Percentiles rank a stretch among this genome's conserved stretches.
These are phyloP conservation scores for Phylloscopus trochilus DNA, from an alignment of 2,113 vertebrate genomes.

Conservation along the genomic window DNA sequence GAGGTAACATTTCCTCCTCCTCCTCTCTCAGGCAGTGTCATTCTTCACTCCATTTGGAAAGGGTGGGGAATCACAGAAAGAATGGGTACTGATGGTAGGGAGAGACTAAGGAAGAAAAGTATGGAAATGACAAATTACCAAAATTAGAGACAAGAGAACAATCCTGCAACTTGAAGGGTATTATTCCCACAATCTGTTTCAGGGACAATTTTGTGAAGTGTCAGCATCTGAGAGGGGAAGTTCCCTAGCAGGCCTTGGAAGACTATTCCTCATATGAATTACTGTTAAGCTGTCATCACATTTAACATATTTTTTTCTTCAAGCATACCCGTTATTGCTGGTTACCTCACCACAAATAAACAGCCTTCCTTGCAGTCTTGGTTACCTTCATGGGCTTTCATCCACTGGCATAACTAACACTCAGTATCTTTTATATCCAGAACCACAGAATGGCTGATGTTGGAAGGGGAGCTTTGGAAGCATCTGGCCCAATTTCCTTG, in stretches of 20 bases:
- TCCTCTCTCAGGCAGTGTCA: background rate
- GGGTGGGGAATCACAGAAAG: background rate
- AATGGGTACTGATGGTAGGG: background rate
- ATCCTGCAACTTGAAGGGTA: background rate
- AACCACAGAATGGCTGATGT: background rate
- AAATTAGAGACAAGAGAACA: background rate
- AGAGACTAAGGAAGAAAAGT: too few species aligned
- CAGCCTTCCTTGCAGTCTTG: background rate
- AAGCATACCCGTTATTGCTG: background rate
- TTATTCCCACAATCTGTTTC: background rate
- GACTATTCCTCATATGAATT: background rate
- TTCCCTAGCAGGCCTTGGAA: background rate
- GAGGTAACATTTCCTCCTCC: slow-evolving; percentile 55
- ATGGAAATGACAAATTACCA: background rate
- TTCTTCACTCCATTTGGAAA: background rate
- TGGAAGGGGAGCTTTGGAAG: background rate
- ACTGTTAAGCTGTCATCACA: background rate
- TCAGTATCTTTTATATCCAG: background rate
- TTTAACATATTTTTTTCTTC: background rate
- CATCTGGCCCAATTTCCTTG: background rate
- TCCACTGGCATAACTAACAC: background rate
- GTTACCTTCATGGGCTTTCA: background rate
- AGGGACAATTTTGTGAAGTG: background rate
- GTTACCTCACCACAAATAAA: background rate
- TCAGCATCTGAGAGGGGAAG: background rate